phyloP scores from a whole-genome alignment of 2,113 vertebrate species.

The Paralichthys olivaceus region DNA sequence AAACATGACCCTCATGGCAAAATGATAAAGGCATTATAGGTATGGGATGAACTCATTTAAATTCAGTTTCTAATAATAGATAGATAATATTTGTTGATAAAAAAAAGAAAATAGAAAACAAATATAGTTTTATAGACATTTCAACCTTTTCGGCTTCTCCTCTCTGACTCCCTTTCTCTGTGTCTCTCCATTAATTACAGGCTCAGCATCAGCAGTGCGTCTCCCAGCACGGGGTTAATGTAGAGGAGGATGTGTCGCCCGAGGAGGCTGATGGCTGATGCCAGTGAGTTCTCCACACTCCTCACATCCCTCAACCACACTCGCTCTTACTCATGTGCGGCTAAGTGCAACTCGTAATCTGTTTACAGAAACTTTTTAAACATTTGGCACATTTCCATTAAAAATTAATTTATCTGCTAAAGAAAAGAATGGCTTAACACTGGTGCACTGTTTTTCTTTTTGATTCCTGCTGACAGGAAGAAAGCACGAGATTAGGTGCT shows the following conservation, averaged over 20 bases:
- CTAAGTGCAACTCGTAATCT: conserved; percentile 67
- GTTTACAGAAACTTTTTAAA: conserved; percentile 63
- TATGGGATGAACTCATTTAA: neutral
- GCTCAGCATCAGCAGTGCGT: conserved; percentile 64
- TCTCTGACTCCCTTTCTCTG: neutral
- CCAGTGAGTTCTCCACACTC: conserved; percentile 38
- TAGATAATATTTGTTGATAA: too few species aligned
- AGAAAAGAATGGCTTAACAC: conserved; percentile 30
- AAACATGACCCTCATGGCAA: neutral
- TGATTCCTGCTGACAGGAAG: conserved; percentile 9
- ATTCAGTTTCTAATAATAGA: too few species aligned
- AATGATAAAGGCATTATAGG: neutral
- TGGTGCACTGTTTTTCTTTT: conserved; percentile 17
- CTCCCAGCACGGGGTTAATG: conserved; percentile 79
- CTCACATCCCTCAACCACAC: conserved; percentile 2
- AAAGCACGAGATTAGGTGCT: conserved; percentile 9
- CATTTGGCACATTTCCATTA: conserved; percentile 49
- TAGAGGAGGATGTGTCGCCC: conserved; percentile 63
- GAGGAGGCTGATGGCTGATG: conserved; percentile 59
- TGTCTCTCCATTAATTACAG: conserved; percentile 71
- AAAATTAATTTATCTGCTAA: conserved; percentile 49
- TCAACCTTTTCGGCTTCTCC: neutral
- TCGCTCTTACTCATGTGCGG: conserved; percentile 33
- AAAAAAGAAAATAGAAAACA: neutral
- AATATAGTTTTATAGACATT: neutral